These are phyloP conservation scores for Daphoenositta chrysoptera DNA, from an alignment of 2,113 vertebrate species.

Conservation along the genomic window DNA sequence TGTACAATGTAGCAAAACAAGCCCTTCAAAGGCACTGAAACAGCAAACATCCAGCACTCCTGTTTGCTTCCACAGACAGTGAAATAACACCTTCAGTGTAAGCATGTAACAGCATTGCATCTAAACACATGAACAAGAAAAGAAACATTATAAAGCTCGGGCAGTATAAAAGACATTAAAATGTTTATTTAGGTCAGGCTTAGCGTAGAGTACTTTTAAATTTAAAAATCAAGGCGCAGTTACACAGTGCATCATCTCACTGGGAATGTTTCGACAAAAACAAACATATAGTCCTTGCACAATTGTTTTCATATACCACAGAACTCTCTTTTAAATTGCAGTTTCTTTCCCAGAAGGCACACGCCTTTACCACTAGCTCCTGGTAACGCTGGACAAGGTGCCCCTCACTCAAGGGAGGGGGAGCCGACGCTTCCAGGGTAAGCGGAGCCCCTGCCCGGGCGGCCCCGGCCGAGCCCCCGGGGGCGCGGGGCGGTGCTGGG, in stretches of 20 bases:
- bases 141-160: neutral
- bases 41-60: neutral
- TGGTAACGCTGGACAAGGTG: fast-evolving
- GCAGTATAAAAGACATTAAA: neutral
- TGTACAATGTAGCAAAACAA: neutral
- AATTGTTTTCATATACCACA: fast-evolving
- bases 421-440: fast-evolving
- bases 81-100: neutral
- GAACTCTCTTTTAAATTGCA: neutral
- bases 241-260: neutral
- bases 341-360: fast-evolving
- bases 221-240: neutral
- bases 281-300: fast-evolving
- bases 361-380: neutral
- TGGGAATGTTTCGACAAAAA: fast-evolving
- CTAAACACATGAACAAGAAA: neutral
- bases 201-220: neutral
- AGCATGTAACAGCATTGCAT: fast-evolving
- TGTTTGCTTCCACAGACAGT: too few species aligned
- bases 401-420: fast-evolving
- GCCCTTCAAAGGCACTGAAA: neutral
- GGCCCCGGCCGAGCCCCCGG: neutral
- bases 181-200: neutral
- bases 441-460: fast-evolving
- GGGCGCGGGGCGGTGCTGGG: neutral